These are phyloP conservation scores for Hypercompe scribonia DNA, from an alignment of 2,888 invertebrate genomes.

Conservation along the genomic window DNA sequence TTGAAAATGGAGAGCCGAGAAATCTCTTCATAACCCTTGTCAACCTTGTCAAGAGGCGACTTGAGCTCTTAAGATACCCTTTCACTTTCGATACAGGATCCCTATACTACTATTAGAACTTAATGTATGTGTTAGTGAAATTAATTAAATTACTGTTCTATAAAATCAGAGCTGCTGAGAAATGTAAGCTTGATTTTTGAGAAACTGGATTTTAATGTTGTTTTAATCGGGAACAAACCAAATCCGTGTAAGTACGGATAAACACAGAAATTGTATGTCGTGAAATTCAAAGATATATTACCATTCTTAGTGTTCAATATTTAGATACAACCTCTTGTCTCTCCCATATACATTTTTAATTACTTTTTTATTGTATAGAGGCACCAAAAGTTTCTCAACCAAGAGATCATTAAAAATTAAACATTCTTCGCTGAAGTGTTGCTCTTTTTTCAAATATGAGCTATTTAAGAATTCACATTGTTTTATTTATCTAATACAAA, in stretches of 20 bases:
- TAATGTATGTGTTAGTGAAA: neutral
- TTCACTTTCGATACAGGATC: constrained; percentile 1
- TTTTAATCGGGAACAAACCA: neutral
- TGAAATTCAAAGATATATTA: neutral
- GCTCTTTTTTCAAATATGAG: too few relatives aligned
- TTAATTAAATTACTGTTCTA: neutral
- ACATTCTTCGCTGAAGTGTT: too few relatives aligned
- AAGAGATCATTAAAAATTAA: too few relatives aligned
- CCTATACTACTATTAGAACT: neutral
- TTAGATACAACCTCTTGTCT: too few relatives aligned
- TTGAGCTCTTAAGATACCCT: constrained; percentile 26
- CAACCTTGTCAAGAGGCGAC: constrained; percentile 33
- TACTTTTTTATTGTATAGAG: too few relatives aligned
- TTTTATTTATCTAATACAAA: too few relatives aligned
- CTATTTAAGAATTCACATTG: too few relatives aligned
- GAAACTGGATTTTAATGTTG: neutral
- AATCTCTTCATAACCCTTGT: constrained; percentile 36
- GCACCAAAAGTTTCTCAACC: too few relatives aligned
- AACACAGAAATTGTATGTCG: too few relatives aligned
- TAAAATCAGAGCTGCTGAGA: neutral
- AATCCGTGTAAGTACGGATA: too few relatives aligned
- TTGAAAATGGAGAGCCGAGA: constrained; percentile 34
- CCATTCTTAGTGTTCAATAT: too few relatives aligned
- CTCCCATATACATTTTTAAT: too few relatives aligned
- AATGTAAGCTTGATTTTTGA: neutral